Conservation (phyloP, 2,888 invertebrate species). For the Atrina japonica region DNA sequence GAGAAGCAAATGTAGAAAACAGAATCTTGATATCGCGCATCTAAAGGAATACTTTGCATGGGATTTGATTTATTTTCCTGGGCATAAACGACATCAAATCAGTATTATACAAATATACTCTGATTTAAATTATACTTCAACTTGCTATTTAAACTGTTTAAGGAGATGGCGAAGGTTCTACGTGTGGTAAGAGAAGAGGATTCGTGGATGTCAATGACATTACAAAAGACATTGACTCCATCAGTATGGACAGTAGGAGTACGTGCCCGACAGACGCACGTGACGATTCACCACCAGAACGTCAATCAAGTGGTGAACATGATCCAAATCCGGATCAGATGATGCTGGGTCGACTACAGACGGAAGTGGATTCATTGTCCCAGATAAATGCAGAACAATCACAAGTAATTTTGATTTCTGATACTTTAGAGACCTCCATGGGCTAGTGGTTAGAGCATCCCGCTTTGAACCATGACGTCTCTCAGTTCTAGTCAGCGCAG, state of each 20-base stretch:
- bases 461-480: too few species aligned
- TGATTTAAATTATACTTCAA: too few species aligned
- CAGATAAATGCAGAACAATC: conserved; percentile 41
- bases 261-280: conserved; percentile 7
- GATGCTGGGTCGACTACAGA: conserved; percentile 33
- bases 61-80: too few species aligned
- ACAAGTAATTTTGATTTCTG: conserved; percentile 32
- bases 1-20: too few species aligned
- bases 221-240: conserved; percentile 17
- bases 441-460: too few species aligned
- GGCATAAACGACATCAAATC: too few species aligned
- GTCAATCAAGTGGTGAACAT: not conserved
- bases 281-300: conserved; percentile 14
- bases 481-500: too few species aligned
- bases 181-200: conserved; percentile 6
- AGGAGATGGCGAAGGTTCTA: conserved; percentile 36
- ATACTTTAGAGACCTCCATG: too few species aligned
- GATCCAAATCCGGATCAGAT: conserved; percentile 18
- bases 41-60: too few species aligned
- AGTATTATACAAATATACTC: too few species aligned
- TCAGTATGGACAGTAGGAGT: conserved; percentile 26
- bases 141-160: too few species aligned
- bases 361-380: conserved; percentile 42
- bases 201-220: conserved; percentile 11
- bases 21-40: too few species aligned